Base-by-base conservation (phyloP, 2,888 invertebrate genomes). In the Dryomyza anilis region DNA sequence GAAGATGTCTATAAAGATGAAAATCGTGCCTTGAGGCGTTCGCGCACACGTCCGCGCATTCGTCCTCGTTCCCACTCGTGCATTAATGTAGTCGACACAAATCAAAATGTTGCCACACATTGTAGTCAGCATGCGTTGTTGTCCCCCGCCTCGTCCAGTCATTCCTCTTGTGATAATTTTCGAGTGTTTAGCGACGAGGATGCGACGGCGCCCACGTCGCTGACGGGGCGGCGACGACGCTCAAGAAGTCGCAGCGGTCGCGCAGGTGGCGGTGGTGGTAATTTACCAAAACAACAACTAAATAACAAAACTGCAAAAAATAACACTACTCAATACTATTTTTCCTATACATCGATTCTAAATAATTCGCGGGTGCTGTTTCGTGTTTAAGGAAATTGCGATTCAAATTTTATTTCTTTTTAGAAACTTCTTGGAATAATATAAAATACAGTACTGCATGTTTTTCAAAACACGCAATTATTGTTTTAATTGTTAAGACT, bases 161-260 rank as follows among this genome's bases (percentile, higher is more conserved):
- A 78, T 74, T 78, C 74, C 73, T 77, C 75, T 70, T 80, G 76
- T 77, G 78, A 79, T 77, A 78, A 78, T 65, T 71, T 78, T 39
- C 72, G 71, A 70, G 70, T 70, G 50, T 69, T 64, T 67, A 66
- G 69, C 62, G 70, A 65, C 53, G 70, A 71, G 30, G 71, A 69
- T 50, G 69, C 66, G 27, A 63, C 63, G 43, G 53, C 61, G 45
- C 56, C 52, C 39, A 45, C 46, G n/a, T n/a, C n/a, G n/a, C n/a
- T n/a, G n/a, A n/a, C n/a, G n/a, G n/a, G n/a, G 70, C 66, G 25
- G 63, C 64, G 57, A 58, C 61, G 46, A 59, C 53, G 69, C 63
- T 68, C 69, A 59, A 60, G 69, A 70, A 70, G 69, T 69, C 68
- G 68, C 69, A 68, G 69, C 68, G 69, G 68, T 65, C 67, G 57